These are phyloP conservation scores for Agrochola litura DNA, from an alignment of 2,888 invertebrate genomes.

Conservation along the genomic window DNA sequence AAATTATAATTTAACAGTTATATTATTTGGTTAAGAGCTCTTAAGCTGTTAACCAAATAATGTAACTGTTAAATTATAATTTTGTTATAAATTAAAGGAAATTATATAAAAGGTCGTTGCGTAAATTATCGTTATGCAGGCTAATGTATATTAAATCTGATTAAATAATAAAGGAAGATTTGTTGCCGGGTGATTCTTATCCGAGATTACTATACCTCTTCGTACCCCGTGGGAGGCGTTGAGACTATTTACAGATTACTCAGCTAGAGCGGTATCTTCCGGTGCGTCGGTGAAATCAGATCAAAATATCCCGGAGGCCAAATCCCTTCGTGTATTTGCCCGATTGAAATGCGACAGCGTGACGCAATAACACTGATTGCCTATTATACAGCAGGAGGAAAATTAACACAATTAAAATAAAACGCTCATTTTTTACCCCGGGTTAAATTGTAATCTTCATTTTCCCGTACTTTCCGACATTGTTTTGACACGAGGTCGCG, in stretches of 20 bases:
- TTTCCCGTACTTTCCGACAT: slow-evolving; percentile 36
- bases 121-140: slow-evolving; percentile 39
- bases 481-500: slow-evolving; percentile 60
- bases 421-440: slow-evolving; percentile 23
- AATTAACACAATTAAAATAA: slow-evolving; percentile 46
- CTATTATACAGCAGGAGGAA: slow-evolving; percentile 18
- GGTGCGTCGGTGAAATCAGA: slow-evolving; percentile 31
- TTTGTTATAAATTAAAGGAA: slow-evolving; percentile 53
- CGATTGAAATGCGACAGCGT: slow-evolving; percentile 28
- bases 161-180: slow-evolving; percentile 52
- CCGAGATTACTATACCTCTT: slow-evolving; percentile 33
- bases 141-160: slow-evolving; percentile 48
- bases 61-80: too few species aligned
- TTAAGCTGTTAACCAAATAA: too few species aligned
- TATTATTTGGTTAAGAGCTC: slow-evolving; percentile 40
- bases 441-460: slow-evolving; percentile 51
- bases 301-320: slow-evolving; percentile 11
- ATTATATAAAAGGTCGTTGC: slow-evolving; percentile 37
- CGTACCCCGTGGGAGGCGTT: slow-evolving; percentile 13
- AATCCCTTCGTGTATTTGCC: slow-evolving; percentile 12
- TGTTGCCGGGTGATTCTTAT: slow-evolving; percentile 36
- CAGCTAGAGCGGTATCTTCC: background rate
- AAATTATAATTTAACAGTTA: slow-evolving; percentile 42
- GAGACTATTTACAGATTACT: slow-evolving; percentile 45
- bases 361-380: slow-evolving; percentile 34